Evolutionary conservation across 2,797 vertebrate species (phyloP).

Genomic region (Gallinago nigripennis): DNA sequence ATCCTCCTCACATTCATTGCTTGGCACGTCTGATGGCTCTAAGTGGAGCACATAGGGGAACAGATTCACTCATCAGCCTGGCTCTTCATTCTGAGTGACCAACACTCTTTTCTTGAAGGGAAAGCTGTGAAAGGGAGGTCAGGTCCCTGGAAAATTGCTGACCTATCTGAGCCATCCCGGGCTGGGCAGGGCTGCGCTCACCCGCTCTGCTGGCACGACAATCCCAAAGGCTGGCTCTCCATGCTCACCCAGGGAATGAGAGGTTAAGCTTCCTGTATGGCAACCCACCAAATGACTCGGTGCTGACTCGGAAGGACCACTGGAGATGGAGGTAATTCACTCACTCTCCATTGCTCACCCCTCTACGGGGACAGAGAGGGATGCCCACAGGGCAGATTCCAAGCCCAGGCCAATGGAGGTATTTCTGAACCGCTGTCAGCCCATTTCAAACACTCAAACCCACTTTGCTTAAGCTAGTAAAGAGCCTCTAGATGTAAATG

Average conservation of each 20-base stretch:
- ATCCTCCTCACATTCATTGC: neutral
- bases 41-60: neutral
- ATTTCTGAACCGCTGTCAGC: neutral
- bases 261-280: neutral
- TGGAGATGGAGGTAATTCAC: neutral
- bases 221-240: neutral
- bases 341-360: constrained; percentile 2
- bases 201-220: neutral
- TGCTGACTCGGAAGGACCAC: constrained; percentile 13
- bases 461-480: neutral
- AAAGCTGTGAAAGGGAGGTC: neutral
- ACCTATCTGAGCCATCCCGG: neutral
- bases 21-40: neutral
- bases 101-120: neutral
- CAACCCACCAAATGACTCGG: constrained; percentile 33
- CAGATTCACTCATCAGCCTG: neutral
- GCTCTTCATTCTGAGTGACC: neutral
- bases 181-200: neutral
- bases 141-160: neutral
- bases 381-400: neutral
- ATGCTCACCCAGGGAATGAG: neutral
- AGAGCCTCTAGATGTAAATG: neutral
- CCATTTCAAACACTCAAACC: neutral
- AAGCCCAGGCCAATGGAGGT: neutral
- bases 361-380: neutral